These are phyloP conservation scores for Tetragonula clypearis DNA, from an alignment of 1,140 invertebrate species.

Conservation along the genomic window DNA sequence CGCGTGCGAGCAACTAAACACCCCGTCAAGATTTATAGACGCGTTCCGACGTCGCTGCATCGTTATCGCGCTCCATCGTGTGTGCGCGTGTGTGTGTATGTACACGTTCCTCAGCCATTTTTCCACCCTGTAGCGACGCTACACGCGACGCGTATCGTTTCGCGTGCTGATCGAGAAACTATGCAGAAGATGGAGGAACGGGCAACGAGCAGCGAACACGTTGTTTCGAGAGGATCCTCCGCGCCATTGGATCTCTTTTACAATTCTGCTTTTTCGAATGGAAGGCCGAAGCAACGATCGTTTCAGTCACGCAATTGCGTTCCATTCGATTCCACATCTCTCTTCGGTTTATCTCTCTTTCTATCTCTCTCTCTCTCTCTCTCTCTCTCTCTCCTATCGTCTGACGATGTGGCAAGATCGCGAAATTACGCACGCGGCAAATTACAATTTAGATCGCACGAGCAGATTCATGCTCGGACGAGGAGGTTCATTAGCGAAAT, in stretches of 20 bases:
- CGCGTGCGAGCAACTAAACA: constrained; percentile 17
- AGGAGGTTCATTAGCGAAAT: constrained; percentile 47
- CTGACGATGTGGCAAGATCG: background rate
- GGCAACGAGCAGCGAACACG: background rate
- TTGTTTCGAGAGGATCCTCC: background rate
- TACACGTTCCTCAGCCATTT: background rate
- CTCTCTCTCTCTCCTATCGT: too few relatives aligned
- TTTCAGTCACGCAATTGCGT: constrained; percentile 10
- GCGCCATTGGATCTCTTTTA: background rate
- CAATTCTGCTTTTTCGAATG: background rate
- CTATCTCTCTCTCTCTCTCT: too few relatives aligned
- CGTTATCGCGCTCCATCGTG: background rate
- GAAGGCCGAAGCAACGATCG: background rate
- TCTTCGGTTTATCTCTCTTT: background rate
- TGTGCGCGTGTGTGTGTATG: too few relatives aligned
- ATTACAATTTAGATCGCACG: constrained; percentile 37
- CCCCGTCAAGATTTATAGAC: constrained; percentile 45
- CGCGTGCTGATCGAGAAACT: background rate
- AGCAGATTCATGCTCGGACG: constrained; percentile 5
- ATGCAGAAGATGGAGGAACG: too few relatives aligned
- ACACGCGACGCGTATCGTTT: constrained; percentile 24
- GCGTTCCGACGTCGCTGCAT: constrained; percentile 7
- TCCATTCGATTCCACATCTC: background rate
- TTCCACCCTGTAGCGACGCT: background rate
- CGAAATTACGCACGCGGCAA: constrained; percentile 24